Conservation (phyloP, 2,113 vertebrate genomes). For the Triplophysa tibetana region DNA sequence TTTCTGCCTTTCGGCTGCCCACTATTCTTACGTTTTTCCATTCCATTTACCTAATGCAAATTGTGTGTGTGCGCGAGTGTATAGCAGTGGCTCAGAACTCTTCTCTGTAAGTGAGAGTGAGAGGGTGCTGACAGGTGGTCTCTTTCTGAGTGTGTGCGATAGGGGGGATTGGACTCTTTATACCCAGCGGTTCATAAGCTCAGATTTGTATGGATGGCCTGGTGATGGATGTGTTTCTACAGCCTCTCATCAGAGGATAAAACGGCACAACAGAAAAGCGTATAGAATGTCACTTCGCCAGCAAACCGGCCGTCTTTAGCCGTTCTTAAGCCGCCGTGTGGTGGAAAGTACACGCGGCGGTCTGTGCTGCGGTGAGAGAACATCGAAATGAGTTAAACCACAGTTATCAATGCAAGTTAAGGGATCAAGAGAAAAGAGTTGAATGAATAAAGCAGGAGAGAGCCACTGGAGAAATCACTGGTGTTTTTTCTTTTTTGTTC, state of each 20-base stretch:
- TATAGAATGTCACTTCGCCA: slow-evolving; percentile 58
- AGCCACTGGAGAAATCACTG: not conserved
- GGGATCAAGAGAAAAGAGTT: not conserved
- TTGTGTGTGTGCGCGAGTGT: slow-evolving; percentile 21
- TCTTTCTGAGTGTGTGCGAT: slow-evolving; percentile 17
- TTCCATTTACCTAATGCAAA: not conserved
- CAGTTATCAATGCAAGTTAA: not conserved
- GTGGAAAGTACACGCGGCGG: slow-evolving; percentile 57
- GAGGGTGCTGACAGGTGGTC: slow-evolving; percentile 65
- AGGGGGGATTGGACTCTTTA: not conserved
- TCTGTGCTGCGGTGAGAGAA: slow-evolving; percentile 35
- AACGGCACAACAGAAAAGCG: slow-evolving; percentile 45
- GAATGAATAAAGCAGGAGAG: not conserved
- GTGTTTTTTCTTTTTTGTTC: not conserved
- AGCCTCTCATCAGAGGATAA: slow-evolving; percentile 35
- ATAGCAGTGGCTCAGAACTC: slow-evolving; percentile 20
- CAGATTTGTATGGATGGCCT: slow-evolving; percentile 31
- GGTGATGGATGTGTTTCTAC: slow-evolving; percentile 68
- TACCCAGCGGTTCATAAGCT: slow-evolving; percentile 37
- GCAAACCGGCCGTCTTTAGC: not conserved
- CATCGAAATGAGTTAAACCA: slow-evolving; percentile 9
- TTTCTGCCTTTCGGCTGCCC: slow-evolving; percentile 12
- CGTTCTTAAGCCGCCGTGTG: slow-evolving; percentile 46
- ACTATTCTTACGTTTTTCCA: slow-evolving; percentile 31
- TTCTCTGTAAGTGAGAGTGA: slow-evolving; percentile 58